Conservation (phyloP, 2,888 invertebrate genomes). For the Ectemnius cavifrons region DNA sequence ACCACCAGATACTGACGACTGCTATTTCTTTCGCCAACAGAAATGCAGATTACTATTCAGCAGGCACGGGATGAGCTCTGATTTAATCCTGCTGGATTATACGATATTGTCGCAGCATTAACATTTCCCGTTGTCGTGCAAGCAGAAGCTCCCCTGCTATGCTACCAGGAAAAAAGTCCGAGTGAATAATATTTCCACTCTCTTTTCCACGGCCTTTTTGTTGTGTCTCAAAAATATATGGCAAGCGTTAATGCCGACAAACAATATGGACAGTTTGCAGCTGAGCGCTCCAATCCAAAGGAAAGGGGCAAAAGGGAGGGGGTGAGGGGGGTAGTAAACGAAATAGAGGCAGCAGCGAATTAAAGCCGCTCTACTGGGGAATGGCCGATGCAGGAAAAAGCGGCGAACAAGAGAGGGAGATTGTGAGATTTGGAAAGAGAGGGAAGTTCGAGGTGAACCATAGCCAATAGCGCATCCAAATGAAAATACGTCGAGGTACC, state of each 20-base stretch:
- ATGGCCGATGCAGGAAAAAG: too few species aligned
- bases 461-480: neutral
- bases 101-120: conserved; percentile 7
- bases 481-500: conserved; percentile 15
- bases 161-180: neutral
- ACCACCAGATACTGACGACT: neutral
- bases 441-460: neutral
- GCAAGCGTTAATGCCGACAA: conserved; percentile 20
- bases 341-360: neutral
- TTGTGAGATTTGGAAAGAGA: conserved; percentile 1
- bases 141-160: neutral
- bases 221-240: neutral
- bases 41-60: too few species aligned
- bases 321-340: neutral
- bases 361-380: neutral
- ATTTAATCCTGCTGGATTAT: conserved; percentile 10
- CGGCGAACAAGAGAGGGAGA: too few species aligned
- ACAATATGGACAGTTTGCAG: conserved; percentile 21
- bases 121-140: neutral
- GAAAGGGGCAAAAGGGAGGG: too few species aligned
- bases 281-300: too few species aligned
- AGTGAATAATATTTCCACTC: too few species aligned
- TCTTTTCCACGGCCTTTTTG: too few species aligned
- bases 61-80: too few species aligned
- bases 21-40: neutral